phyloP scores from a whole-genome alignment of 1,140 invertebrate species.

The Apis dorsata region DNA sequence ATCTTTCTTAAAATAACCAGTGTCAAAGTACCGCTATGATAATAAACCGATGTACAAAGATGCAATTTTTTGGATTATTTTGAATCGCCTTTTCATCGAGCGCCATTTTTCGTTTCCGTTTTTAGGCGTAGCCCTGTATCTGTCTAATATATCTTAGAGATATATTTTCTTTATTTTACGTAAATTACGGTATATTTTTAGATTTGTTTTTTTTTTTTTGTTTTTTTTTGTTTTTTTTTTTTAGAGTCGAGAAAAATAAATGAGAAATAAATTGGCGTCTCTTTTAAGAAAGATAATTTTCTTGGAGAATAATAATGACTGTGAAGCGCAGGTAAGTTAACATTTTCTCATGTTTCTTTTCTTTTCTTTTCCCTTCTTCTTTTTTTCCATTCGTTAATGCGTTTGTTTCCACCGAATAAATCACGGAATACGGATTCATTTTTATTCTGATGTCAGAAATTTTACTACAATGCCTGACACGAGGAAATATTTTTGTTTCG shows the following conservation, averaged over 20 bases:
- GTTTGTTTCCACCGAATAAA: not conserved
- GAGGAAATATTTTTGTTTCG: not conserved
- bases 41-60: slow-evolving; percentile 80
- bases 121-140: no score
- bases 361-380: not conserved
- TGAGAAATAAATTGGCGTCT: not conserved
- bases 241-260: not conserved
- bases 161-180: not conserved
- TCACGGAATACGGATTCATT: not conserved
- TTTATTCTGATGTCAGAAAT: slow-evolving; percentile 34
- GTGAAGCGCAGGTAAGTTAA: slow-evolving; percentile 17
- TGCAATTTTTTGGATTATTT: slow-evolving; percentile 52
- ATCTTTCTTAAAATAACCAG: slow-evolving; percentile 80
- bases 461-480: slow-evolving; percentile 33
- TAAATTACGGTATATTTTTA: not conserved
- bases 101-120: not conserved
- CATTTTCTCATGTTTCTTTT: no score
- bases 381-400: not conserved
- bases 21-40: slow-evolving; percentile 78
- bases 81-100: slow-evolving; percentile 19
- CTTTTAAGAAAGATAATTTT: not conserved
- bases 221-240: not conserved
- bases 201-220: not conserved
- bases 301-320: not conserved
- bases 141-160: no score